phyloP scores from a whole-genome alignment of 2,888 invertebrate genomes.

The Drosophila demipolita region DNA sequence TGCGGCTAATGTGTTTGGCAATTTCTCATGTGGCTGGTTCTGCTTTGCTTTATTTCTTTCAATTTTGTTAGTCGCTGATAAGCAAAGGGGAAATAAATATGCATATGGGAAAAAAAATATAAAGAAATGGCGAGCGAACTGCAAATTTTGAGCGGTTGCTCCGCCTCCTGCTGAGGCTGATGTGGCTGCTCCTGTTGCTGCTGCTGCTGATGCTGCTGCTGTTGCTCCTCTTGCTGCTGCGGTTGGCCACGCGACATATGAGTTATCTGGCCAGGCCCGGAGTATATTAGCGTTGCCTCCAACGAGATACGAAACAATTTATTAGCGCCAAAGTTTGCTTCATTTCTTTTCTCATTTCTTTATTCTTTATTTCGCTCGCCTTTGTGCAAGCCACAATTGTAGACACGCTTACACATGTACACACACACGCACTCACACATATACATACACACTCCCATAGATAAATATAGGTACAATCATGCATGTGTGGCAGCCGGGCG shows the following conservation, averaged over 20 bases:
- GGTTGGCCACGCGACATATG: conserved; percentile 68
- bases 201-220: conserved; percentile 16
- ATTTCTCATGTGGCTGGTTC: conserved; percentile 65
- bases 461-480: conserved; percentile 28
- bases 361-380: conserved; percentile 57
- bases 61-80: conserved; percentile 76
- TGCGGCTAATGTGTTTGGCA: conserved; percentile 71
- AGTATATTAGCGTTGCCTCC: conserved; percentile 59
- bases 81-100: conserved; percentile 82
- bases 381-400: conserved; percentile 35
- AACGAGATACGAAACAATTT: conserved; percentile 79
- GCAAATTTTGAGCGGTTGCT: conserved; percentile 8
- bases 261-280: conserved; percentile 68
- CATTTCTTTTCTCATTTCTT: conserved; percentile 53
- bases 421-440: conserved; percentile 15
- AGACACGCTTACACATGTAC: conserved; percentile 33
- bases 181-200: not conserved
- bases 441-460: conserved; percentile 25
- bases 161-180: conserved; percentile 24
- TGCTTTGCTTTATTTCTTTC: conserved; percentile 66
- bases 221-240: conserved; percentile 16
- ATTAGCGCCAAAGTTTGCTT: conserved; percentile 76
- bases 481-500: conserved; percentile 5
- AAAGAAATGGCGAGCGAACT: conserved; percentile 2
- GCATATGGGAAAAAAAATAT: conserved; percentile 62